Evolutionary conservation across 2,113 vertebrate species (phyloP), one percentile per base, ranked within the genome.

Genomic region (Varanus komodoensis): DNA sequence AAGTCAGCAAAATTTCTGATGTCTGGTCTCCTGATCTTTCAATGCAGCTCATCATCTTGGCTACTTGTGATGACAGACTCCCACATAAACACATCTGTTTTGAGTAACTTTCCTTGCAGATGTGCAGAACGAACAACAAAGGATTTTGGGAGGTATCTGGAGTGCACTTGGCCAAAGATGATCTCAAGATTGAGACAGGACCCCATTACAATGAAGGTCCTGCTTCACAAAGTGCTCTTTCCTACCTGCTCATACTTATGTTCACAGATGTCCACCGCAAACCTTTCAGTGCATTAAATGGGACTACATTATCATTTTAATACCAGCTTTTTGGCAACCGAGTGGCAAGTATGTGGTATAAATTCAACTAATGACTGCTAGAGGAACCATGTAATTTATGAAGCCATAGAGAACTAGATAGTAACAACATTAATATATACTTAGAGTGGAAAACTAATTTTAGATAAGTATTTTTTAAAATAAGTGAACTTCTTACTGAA

Each of bases 401-500:
- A 86, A 38, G 29, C 34, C 32, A 32, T 69, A 89, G 84, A 71
- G 78, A 52, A 61, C 82, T 89, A 73, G 92, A 54, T 52, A 93
- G 89, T 78, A 94, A 93, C 94, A 94, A 89, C 87, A 89, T 32
- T 82, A 73, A 3, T 7, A 17, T 0, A 0, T 6, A 81, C 0
- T 61, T 11, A 32, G 52, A 57, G 91, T 90, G 0, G 50, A 86
- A 71, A 50, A 6, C 74, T 12, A 81, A 57, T 14, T 80, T 17
- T 75, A 91, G 90, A 92, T 50, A 91, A 89, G 92, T 95, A 44
- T 25, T 74, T 0, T 9, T 89, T 12, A 82, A 38, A 82, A 93
- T 86, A 74, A 57, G 82, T 54, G 91, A 91, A 92, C 88, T 21
- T 3, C 89, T 90, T 94, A 92, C 92, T 87, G 92, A 0, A 1